phyloP scores from a whole-genome alignment of 2,113 vertebrate species.

The Seriola dumerili region DNA sequence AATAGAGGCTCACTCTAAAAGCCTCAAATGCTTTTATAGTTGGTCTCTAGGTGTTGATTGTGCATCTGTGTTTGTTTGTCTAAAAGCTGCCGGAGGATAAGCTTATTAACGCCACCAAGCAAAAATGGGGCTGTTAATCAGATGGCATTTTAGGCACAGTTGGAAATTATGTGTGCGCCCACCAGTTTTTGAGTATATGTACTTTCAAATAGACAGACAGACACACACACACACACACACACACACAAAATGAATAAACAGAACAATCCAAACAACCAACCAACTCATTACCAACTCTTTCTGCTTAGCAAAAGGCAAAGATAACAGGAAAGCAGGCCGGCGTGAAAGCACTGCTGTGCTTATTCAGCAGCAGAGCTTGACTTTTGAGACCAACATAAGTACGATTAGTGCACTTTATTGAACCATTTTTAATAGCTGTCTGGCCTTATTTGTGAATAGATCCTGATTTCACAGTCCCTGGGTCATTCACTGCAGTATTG shows the following conservation, averaged over 20 bases:
- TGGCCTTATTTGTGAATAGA: conserved; percentile 42
- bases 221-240: neutral
- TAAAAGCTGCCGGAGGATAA: conserved; percentile 60
- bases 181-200: conserved; percentile 8
- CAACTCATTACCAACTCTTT: conserved; percentile 53
- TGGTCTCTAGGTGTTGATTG: conserved; percentile 38
- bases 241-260: neutral
- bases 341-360: conserved; percentile 42
- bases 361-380: conserved; percentile 42
- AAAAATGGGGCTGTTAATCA: conserved; percentile 58
- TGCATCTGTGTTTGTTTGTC: conserved; percentile 48
- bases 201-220: conserved; percentile 21
- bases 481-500: conserved; percentile 10
- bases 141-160: conserved; percentile 66
- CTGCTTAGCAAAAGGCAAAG: conserved; percentile 39
- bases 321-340: conserved; percentile 22
- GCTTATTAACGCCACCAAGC: conserved; percentile 61
- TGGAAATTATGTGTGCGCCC: conserved; percentile 36
- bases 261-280: conserved; percentile 40
- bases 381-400: conserved; percentile 45
- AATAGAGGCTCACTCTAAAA: conserved; percentile 37
- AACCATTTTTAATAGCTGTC: conserved; percentile 33
- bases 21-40: conserved; percentile 50
- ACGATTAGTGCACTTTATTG: conserved; percentile 38
- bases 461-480: neutral